Percentiles rank a stretch among this genome's conserved stretches.
Evolutionary conservation across 2,797 vertebrate genomes (phyloP).

Genomic region (Microtus agrestis): DNA sequence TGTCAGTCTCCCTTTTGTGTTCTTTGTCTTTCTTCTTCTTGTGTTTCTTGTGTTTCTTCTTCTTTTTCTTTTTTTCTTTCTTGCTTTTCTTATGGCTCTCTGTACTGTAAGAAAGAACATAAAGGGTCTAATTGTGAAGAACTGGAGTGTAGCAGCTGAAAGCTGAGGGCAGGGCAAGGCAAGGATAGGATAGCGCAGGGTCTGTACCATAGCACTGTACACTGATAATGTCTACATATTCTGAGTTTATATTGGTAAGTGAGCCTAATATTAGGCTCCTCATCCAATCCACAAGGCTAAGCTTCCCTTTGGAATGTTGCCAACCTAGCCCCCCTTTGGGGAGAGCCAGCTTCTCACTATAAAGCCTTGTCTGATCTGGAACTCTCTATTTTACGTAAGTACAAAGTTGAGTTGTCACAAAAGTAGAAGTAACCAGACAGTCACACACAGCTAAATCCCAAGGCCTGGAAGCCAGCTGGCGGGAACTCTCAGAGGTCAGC

Average conservation of each 20-base stretch:
- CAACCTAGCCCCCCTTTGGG: neutral
- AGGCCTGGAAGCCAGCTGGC: neutral
- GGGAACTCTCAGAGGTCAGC: neutral
- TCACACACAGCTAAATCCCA: neutral
- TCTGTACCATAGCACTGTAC: too few species aligned
- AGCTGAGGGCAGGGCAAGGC: neutral
- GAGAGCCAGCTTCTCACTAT: neutral
- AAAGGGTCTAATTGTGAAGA: neutral
- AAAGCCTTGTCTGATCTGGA: neutral
- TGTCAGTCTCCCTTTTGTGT: constrained; percentile 84
- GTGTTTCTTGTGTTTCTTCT: constrained; percentile 90
- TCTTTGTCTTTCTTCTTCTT: constrained; percentile 89
- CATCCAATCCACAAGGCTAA: neutral
- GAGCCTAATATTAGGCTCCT: neutral
- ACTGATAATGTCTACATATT: too few species aligned
- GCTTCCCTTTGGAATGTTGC: neutral
- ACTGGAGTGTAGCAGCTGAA: neutral
- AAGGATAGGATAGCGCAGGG: neutral
- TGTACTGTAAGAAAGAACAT: constrained; percentile 76
- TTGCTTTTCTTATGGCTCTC: constrained; percentile 91
- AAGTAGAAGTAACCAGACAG: neutral
- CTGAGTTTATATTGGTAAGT: neutral
- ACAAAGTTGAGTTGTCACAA: neutral
- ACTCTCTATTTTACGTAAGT: neutral
- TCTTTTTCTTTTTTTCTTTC: constrained; percentile 94